phyloP scores from a whole-genome alignment of 2,888 invertebrate species.

The Xestia xanthographa region DNA sequence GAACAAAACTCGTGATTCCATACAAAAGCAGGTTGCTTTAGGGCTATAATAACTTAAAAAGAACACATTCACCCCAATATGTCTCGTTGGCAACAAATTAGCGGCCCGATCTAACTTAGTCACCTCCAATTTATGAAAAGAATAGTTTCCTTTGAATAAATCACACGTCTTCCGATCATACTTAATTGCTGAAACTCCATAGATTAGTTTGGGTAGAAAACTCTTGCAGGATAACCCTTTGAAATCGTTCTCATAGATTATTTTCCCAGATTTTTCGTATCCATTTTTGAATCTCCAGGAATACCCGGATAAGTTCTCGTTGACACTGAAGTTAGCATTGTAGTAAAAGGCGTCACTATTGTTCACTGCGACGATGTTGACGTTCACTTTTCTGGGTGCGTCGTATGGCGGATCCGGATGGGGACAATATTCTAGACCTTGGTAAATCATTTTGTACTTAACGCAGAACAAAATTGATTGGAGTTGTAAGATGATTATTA shows the following conservation, averaged over 20 bases:
- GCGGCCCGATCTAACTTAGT: conserved; percentile 31
- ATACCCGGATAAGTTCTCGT: conserved; percentile 31
- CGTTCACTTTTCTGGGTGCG: conserved; percentile 12
- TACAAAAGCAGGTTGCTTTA: conserved; percentile 36
- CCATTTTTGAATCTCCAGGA: conserved; percentile 42
- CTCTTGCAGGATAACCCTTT: conserved; percentile 30
- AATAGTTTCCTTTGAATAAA: conserved; percentile 40
- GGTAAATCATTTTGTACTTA: conserved; percentile 35
- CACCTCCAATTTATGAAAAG: conserved; percentile 23
- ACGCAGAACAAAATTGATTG: conserved; percentile 23
- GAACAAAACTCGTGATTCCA: conserved; percentile 23
- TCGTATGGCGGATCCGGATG: conserved; percentile 37
- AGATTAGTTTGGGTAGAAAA: conserved; percentile 38
- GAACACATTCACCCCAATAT: conserved; percentile 33
- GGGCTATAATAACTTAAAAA: conserved; percentile 40
- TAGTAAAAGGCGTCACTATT: conserved; percentile 35
- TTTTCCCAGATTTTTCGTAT: conserved; percentile 37
- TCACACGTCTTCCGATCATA: conserved; percentile 26
- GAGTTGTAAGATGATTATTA: conserved; percentile 16
- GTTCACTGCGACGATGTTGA: conserved; percentile 16
- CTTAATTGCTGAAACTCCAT: conserved; percentile 32
- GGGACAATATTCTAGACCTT: conserved; percentile 19
- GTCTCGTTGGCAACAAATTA: conserved; percentile 27
- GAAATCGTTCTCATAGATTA: conserved; percentile 43
- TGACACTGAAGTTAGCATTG: conserved; percentile 34